Conservation (phyloP, 2,797 vertebrate genomes). For the Syndactyla subalaris region DNA sequence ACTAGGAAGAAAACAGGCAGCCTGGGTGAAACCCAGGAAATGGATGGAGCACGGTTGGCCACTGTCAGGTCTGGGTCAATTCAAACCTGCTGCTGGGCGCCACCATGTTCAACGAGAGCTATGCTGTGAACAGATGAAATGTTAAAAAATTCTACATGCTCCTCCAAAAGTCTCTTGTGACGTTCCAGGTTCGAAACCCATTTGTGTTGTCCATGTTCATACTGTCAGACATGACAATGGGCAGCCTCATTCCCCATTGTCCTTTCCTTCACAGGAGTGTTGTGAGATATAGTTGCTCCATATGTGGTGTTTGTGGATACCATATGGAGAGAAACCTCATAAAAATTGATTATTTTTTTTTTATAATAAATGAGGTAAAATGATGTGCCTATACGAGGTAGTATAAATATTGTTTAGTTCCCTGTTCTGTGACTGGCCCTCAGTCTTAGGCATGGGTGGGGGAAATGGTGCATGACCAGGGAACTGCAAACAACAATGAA, state of each 20-base stretch:
- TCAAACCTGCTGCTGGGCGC: background rate
- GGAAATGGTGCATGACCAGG: background rate
- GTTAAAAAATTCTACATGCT: background rate
- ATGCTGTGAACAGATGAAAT: background rate
- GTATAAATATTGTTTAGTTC: background rate
- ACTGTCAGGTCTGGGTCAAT: background rate
- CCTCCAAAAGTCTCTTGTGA: background rate
- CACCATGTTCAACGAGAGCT: background rate
- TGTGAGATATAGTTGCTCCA: background rate
- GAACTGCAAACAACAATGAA: background rate
- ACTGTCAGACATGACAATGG: background rate
- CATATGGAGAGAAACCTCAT: background rate
- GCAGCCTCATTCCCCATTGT: background rate
- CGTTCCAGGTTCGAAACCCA: rapidly evolving
- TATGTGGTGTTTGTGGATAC: background rate
- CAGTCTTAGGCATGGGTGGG: background rate
- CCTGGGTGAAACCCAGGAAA: background rate
- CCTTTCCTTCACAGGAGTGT: background rate
- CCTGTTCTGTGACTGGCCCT: background rate
- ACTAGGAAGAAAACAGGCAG: background rate
- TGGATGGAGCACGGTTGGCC: background rate
- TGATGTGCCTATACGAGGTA: background rate
- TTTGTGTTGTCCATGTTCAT: background rate
- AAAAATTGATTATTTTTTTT: slow-evolving; percentile 9
- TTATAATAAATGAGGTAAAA: background rate